Conservation (phyloP, 2,113 vertebrate genomes). For the Colossoma macropomum region DNA sequence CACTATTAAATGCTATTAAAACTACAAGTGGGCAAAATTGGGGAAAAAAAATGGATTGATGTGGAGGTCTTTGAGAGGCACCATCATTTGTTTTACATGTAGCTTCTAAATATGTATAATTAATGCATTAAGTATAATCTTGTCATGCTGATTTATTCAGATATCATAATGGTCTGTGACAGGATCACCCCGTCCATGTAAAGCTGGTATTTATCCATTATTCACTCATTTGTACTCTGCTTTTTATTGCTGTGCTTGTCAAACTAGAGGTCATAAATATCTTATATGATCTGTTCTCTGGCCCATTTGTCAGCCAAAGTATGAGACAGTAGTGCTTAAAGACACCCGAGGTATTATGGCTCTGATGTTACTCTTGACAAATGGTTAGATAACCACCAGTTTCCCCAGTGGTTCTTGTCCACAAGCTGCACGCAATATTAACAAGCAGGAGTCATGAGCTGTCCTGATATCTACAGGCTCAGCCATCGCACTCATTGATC, state of each 20-base stretch:
- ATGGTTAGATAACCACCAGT: slow-evolving; percentile 22
- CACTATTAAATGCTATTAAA: background rate
- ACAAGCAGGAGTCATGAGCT: background rate
- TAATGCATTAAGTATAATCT: slow-evolving; percentile 7
- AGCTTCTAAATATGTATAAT: background rate
- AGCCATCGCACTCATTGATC: background rate
- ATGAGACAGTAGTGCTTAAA: slow-evolving; percentile 8
- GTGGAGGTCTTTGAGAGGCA: background rate
- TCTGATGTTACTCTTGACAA: slow-evolving; percentile 27
- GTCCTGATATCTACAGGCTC: background rate
- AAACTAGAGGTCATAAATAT: slow-evolving; percentile 43
- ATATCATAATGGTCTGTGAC: background rate
- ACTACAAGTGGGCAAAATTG: background rate
- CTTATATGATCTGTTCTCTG: slow-evolving; percentile 25
- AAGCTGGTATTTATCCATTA: slow-evolving; percentile 43
- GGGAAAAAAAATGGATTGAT: background rate
- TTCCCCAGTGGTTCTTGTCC: slow-evolving; percentile 5
- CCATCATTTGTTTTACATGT: background rate
- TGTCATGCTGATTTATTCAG: slow-evolving; percentile 23
- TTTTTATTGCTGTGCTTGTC: slow-evolving; percentile 38
- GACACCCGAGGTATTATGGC: background rate
- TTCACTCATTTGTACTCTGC: slow-evolving; percentile 7
- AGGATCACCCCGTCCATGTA: background rate
- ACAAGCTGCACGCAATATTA: background rate
- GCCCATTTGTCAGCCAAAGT: slow-evolving; percentile 25